These are phyloP conservation scores for Gymnorhina tibicen DNA, from an alignment of 2,113 vertebrate species.

Conservation along the genomic window DNA sequence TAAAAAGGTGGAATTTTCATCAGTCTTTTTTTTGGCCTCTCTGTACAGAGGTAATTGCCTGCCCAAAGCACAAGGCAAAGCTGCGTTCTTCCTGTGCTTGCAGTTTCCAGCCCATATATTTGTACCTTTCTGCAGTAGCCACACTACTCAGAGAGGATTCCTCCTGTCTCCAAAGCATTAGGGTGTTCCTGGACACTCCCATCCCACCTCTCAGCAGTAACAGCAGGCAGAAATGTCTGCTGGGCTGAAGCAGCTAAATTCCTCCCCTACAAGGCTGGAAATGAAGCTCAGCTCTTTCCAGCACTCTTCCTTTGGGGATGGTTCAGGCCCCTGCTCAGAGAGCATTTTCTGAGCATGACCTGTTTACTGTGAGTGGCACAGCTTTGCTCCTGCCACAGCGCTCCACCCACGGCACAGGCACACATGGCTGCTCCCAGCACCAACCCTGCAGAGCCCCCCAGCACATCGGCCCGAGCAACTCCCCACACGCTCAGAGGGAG, in stretches of 20 bases:
- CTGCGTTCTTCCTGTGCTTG: background rate
- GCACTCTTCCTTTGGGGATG: background rate
- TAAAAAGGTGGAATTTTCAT: background rate
- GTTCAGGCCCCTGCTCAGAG: background rate
- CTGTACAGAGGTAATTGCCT: background rate
- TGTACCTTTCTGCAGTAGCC: background rate
- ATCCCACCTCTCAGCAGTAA: background rate
- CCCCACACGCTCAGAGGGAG: background rate
- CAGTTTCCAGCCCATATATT: background rate
- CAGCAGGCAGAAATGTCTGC: background rate
- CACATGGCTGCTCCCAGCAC: background rate
- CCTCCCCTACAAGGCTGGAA: background rate
- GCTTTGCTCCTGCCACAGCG: background rate
- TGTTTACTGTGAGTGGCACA: background rate
- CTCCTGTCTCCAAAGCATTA: background rate
- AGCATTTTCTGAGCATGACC: background rate
- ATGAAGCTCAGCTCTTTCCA: background rate
- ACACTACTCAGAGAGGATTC: background rate
- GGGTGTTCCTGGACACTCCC: background rate
- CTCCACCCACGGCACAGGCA: background rate
- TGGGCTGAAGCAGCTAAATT: background rate
- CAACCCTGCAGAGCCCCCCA: background rate
- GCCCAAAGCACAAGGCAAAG: background rate
- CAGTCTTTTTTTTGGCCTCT: background rate
- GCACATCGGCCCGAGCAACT: fast-evolving